These are phyloP conservation scores for Zaprionus capensis DNA, from an alignment of 1,140 invertebrate genomes.

Conservation along the genomic window DNA sequence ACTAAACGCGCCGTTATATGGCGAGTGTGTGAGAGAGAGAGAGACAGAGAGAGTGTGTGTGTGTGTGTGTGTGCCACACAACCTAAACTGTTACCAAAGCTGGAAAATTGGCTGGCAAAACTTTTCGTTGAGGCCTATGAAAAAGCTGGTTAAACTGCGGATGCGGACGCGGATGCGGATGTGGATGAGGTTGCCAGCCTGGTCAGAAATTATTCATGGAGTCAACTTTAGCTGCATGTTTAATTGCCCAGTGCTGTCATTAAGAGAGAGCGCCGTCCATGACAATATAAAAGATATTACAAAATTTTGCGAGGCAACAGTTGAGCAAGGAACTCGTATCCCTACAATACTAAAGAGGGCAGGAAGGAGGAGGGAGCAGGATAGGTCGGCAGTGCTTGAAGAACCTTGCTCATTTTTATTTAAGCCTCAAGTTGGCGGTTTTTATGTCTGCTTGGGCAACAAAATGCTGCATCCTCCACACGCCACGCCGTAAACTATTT, in stretches of 20 bases:
- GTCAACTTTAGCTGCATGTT: slow-evolving; percentile 45
- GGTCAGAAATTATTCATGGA: slow-evolving; percentile 52
- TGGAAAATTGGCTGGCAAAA: slow-evolving; percentile 19
- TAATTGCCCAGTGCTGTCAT: slow-evolving; percentile 41
- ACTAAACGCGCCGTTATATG: slow-evolving; percentile 72
- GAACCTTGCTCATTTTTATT: slow-evolving; percentile 45
- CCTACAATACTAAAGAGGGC: neutral
- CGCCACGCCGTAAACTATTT: slow-evolving; percentile 73
- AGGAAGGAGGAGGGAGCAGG: too few species aligned
- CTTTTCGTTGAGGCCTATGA: slow-evolving; percentile 24
- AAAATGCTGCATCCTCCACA: neutral
- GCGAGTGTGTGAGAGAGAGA: slow-evolving; percentile 5
- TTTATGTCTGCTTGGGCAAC: slow-evolving; percentile 17
- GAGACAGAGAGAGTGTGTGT: slow-evolving; percentile 1
- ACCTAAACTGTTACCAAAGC: slow-evolving; percentile 41
- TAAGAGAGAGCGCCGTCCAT: slow-evolving; percentile 16
- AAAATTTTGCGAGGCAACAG: slow-evolving; percentile 45
- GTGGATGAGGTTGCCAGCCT: slow-evolving; percentile 7
- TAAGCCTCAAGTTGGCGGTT: slow-evolving; percentile 37
- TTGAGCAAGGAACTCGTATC: slow-evolving; percentile 25
- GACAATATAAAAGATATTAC: slow-evolving; percentile 57
- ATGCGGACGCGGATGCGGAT: neutral
- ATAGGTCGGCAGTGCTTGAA: neutral
- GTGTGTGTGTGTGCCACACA: slow-evolving; percentile 40
- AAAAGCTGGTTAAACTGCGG: slow-evolving; percentile 11